phyloP scores from a whole-genome alignment of 2,113 vertebrate species.

The Sakesphorus luctuosus region DNA sequence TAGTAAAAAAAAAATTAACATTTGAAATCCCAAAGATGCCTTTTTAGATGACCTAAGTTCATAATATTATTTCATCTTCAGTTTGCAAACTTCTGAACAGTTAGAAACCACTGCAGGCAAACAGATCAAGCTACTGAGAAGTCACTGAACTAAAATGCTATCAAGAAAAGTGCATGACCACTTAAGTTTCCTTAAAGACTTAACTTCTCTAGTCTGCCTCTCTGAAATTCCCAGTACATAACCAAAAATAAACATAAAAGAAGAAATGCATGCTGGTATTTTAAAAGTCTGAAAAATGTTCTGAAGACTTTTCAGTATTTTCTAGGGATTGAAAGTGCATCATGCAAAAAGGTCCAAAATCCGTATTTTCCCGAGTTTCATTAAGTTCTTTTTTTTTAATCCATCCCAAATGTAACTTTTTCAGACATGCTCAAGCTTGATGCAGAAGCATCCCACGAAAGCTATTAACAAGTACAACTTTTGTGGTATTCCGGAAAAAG shows the following conservation, averaged over 20 bases:
- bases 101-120: background rate
- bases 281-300: background rate
- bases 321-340: background rate
- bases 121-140: background rate
- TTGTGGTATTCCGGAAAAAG: background rate
- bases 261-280: background rate
- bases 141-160: background rate
- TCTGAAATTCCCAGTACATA: background rate
- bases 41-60: background rate
- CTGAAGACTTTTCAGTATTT: background rate
- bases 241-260: slow-evolving; percentile 26
- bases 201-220: background rate
- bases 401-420: background rate
- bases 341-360: background rate
- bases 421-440: background rate
- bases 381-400: background rate
- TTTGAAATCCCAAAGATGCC: background rate
- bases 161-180: background rate
- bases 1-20: background rate
- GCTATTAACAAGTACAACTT: background rate
- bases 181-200: background rate
- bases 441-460: background rate
- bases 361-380: background rate
- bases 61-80: background rate
- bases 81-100: background rate